Base-by-base conservation (phyloP, 2,113 vertebrate genomes). In the Ictalurus punctatus region DNA sequence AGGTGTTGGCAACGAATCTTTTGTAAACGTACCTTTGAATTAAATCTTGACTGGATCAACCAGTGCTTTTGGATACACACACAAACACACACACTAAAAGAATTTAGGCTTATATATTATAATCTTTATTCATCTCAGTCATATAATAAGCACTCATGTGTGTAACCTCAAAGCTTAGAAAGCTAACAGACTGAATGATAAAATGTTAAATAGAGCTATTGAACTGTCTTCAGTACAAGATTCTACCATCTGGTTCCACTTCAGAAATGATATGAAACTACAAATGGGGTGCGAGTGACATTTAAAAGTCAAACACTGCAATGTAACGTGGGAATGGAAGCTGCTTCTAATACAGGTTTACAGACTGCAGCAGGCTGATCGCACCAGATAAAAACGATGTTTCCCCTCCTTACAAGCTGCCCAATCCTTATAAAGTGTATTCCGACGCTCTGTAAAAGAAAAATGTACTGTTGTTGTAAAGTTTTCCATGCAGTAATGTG, bases 301-400 rank as follows among this genome's bases (percentile, higher is more conserved):
- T 69, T 84, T 44, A 86, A 73, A 91, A 83, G 84, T 65, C 78
- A 71, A 85, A 88, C 86, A 76, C 48, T 61, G 71, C 74, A 19
- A 21, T 58, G 87, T 81, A 65, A 84, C 21, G 34, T 63, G 79
- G 74, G 61, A 81, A 86, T 63, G 27, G 73, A 89, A 89, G 90
- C 83, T 87, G 79, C 30, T 85, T 86, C 83, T 30, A 89, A 87
- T 85, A 87, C 65, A 79, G 44, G 63, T 84, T 90, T 44, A 16
- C 81, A 84, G 78, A 81, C 78, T 79, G 78, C 40, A 61, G n/a
- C 84, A 80, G 58, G 69, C 23, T 7, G 76, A 83, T 88, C 40
- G 65, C 94, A 96, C 96, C 95, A 92, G 96, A 96, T 93, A 97
- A 78, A 63, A 86, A 85, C 96, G 91, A 96, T 1, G 89, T 92